Evolutionary conservation across 2,797 vertebrate species (phyloP), one percentile per base, ranked within the genome.

Genomic region (Loriculus beryllinus): DNA sequence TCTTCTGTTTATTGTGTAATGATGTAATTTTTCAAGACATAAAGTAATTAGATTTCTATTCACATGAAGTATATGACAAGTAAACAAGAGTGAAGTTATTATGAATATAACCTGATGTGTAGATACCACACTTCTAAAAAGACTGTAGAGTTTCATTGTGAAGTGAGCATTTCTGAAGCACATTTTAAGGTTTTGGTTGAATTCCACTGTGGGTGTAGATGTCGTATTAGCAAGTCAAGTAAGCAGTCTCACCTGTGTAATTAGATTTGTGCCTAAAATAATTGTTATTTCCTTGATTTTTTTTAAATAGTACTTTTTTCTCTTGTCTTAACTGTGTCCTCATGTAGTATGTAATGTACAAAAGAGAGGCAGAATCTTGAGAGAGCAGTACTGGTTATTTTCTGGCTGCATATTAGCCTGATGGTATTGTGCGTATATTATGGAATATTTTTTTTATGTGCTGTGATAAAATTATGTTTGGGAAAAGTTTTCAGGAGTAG

Each of bases 1-100:
- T 74, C 83, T 94, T 97, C 92, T 90, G 92, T 77, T 97, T 97
- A 93, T 95, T 93, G 25, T 94, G 74, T 94, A 97, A 94, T 93
- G 91, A 93, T 95, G 88, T 84, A 92, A 96, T 97, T 97, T 97
- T 96, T 93, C 75, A 95, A 96, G 97, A 86, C 82, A 74, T 86
- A 92, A 93, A 71, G 86, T 96, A 97, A 97, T 97, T 96, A 96
- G 88, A 93, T 97, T 97, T 98, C 96, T 95, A 72, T 96, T 96
- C 88, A 77, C 67, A 40, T 77, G 90, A 94, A 96, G 93, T 49
- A 62, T 93, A 77, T 74, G 87, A 91, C 90, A 87, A 89, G 89
- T 94, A 96, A 96, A 95, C 68, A 90, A 93, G 88, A 88, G 77
- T 72, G 35, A 78, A 93, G 85, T 94, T 95, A 29, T 72, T 95